phyloP scores from a whole-genome alignment of 2,113 vertebrate species.

The Megaceryle torquata region DNA sequence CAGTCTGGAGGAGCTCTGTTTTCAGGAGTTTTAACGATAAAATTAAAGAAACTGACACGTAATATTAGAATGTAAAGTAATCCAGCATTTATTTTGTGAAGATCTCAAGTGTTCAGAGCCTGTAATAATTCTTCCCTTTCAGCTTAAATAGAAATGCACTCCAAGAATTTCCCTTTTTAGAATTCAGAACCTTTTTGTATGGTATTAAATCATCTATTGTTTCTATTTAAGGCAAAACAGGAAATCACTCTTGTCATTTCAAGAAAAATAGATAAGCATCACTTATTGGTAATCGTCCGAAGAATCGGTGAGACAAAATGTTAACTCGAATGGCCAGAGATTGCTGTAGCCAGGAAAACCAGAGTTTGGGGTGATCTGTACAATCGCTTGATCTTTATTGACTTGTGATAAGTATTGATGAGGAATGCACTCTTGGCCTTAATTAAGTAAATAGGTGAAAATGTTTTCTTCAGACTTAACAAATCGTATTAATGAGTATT shows the following conservation, averaged over 20 bases:
- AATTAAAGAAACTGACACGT: background rate
- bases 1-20: background rate
- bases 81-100: background rate
- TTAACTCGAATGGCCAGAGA: constrained; percentile 49
- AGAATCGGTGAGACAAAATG: constrained; percentile 57
- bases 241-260: constrained; percentile 72
- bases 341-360: constrained; percentile 1
- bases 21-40: background rate
- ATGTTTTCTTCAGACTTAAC: background rate
- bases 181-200: constrained; percentile 16
- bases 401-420: background rate
- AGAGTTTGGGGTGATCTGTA: background rate
- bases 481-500: background rate
- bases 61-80: background rate
- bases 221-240: constrained; percentile 78
- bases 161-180: constrained; percentile 67
- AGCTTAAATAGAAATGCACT: constrained; percentile 45
- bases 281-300: constrained; percentile 73
- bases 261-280: constrained; percentile 78
- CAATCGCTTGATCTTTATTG: constrained; percentile 15
- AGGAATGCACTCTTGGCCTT: background rate
- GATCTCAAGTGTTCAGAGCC: background rate
- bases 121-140: constrained; percentile 17
- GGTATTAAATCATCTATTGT: constrained; percentile 40
- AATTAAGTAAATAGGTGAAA: background rate